Evolutionary conservation across 2,113 vertebrate species (phyloP), one percentile per base, ranked within the genome.

Genomic region (Scolopax mira): DNA sequence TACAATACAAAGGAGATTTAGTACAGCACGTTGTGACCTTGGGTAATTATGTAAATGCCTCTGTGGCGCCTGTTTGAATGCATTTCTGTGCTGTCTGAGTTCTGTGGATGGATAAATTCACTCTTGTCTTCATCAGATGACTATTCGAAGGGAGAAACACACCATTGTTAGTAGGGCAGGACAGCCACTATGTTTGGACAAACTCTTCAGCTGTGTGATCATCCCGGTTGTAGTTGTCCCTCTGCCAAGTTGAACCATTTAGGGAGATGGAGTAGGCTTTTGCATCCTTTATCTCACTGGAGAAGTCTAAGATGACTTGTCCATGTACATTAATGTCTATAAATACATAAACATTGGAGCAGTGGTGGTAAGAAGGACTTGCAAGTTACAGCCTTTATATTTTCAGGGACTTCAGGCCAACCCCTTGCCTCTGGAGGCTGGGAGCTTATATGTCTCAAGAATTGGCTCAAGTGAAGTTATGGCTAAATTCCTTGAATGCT

Each of bases 11-110:
- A 49, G 41, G 49, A 74, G 85, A 22, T 86, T 88, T 52, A 57
- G 90, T 81, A 23, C 85, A 89, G 94, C 85, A 75, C 92, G 18
- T 66, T 49, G 77, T 94, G 94, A 96, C 93, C 94, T 90, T 70
- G 18, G 67, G 82, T 64, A 71, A 91, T 96, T 86, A 84, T 57
- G 84, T 41, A 92, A 94, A 71, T 90, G 79, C 42, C 48, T 88
- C 28, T 3, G 3, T 39, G 85, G 75, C 13, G 24, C 94, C 92
- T 71, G 55, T 25, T 62, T 78, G 64, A 93, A 60, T 46, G 65
- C 39, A 28, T 65, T 94, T 89, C 80, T 91, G 31, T 83, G 46
- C 61, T 85, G 64, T 54, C 22, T 14, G 27, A 46, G 27, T 60
- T 58, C 51, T 67, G 51, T 41, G 79, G 46, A 83, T 74, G 64